Conservation (phyloP, 2,888 invertebrate genomes). For the Ophion ellenae region DNA sequence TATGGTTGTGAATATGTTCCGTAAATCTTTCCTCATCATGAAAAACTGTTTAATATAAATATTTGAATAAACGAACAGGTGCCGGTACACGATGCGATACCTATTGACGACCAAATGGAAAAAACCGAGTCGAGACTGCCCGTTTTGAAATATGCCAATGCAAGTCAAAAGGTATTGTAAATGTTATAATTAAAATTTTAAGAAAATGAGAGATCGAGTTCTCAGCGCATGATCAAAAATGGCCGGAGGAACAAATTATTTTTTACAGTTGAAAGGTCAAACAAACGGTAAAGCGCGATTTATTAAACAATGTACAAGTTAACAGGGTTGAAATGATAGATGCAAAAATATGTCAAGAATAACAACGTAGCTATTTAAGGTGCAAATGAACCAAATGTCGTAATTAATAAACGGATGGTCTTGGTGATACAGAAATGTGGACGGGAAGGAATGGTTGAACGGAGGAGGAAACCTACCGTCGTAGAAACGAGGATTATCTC, state of each 20-base stretch:
- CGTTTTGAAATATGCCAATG: no score
- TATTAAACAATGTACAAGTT: slow-evolving; percentile 3
- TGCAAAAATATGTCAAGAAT: slow-evolving; percentile 6
- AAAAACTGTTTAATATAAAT: no score
- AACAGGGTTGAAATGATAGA: slow-evolving; percentile 4
- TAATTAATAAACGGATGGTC: not conserved
- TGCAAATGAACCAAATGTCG: not conserved
- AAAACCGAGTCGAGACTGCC: no score
- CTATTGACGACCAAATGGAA: no score
- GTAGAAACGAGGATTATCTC: slow-evolving; percentile 1
- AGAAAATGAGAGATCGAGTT: slow-evolving; percentile 2
- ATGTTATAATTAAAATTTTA: slow-evolving; percentile 1
- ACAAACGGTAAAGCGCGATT: not conserved
- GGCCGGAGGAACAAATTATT: not conserved
- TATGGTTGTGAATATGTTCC: no score
- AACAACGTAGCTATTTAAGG: not conserved
- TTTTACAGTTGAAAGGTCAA: slow-evolving; percentile 1
- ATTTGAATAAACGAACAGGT: no score
- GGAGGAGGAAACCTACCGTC: slow-evolving; percentile 1
- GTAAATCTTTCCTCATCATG: no score
- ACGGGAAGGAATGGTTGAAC: not conserved
- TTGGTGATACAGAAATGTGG: slow-evolving; percentile 14
- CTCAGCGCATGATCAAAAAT: slow-evolving; percentile 9
- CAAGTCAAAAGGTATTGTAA: not conserved
- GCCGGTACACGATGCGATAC: no score